These are phyloP conservation scores for Meles meles DNA, from an alignment of 2,113 vertebrate genomes.

Conservation along the genomic window DNA sequence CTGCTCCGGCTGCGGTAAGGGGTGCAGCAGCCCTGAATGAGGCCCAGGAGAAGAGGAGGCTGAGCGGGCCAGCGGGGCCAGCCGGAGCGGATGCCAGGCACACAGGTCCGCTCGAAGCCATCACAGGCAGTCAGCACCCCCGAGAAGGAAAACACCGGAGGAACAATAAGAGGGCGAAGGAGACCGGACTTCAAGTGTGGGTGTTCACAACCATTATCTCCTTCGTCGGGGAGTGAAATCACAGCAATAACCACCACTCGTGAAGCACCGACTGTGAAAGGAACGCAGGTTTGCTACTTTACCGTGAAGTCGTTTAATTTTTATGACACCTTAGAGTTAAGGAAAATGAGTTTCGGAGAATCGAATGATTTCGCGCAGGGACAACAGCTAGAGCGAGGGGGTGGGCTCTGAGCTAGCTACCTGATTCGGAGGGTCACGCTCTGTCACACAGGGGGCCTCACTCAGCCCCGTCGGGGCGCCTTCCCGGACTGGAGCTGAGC, in stretches of 20 bases:
- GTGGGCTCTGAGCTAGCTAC: rapidly evolving
- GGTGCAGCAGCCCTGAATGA: neutral
- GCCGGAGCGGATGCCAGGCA: neutral
- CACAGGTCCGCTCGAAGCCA: too few relatives aligned
- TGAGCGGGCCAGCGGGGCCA: neutral
- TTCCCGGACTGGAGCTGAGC: rapidly evolving
- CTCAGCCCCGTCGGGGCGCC: neutral
- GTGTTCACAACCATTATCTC: neutral
- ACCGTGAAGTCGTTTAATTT: neutral
- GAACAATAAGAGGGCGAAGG: neutral
- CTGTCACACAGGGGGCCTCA: rapidly evolving
- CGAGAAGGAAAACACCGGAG: neutral
- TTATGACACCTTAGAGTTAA: neutral
- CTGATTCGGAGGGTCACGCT: rapidly evolving
- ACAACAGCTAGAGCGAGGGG: neutral
- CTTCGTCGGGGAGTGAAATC: neutral
- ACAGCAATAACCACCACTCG: too few relatives aligned
- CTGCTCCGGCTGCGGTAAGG: neutral
- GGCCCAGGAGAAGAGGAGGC: neutral
- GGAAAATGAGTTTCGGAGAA: neutral
- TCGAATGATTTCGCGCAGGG: neutral
- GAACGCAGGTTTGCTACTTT: neutral
- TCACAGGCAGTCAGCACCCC: neutral
- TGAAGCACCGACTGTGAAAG: rapidly evolving
- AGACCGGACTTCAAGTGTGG: neutral